A percentile compares a stretch with the other conserved stretches of the same genome.
These are phyloP conservation scores for Plusia festucae DNA, from an alignment of 2,888 invertebrate genomes.

Conservation along the genomic window DNA sequence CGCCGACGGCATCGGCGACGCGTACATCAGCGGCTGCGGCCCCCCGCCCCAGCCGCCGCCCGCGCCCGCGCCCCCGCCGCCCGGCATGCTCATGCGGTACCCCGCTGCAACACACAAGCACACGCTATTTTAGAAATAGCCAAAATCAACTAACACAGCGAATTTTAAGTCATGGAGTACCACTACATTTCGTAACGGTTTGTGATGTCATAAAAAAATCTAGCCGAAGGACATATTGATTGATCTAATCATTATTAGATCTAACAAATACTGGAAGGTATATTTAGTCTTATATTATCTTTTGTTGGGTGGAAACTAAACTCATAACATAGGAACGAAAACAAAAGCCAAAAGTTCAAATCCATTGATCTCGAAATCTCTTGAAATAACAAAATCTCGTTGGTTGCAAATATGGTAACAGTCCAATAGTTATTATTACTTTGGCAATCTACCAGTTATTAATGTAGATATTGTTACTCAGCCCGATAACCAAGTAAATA, in stretches of 20 bases:
- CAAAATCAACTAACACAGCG: too few species aligned
- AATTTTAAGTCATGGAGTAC: too few species aligned
- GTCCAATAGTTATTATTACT: slow-evolving; percentile 6
- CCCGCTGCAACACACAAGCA: slow-evolving; percentile 72
- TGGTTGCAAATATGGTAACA: slow-evolving; percentile 2
- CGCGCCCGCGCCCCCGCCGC: slow-evolving; percentile 79
- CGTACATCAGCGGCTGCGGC: slow-evolving; percentile 92
- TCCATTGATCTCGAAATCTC: not conserved
- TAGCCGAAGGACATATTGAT: too few species aligned
- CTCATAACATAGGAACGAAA: not conserved
- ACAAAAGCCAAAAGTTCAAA: not conserved
- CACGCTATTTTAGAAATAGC: too few species aligned
- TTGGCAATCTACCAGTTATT: slow-evolving; percentile 15
- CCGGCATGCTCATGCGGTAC: slow-evolving; percentile 91
- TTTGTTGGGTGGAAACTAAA: not conserved
- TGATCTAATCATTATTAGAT: not conserved
- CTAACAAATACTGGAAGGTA: not conserved
- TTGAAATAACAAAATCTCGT: not conserved
- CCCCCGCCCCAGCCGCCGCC: slow-evolving; percentile 86
- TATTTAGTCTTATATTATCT: not conserved
- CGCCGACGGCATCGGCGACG: slow-evolving; percentile 94
- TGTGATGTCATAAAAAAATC: too few species aligned
- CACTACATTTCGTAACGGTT: too few species aligned
- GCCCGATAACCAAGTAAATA: not conserved
- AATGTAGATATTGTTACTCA: not conserved